phyloP scores from a whole-genome alignment of 1,140 invertebrate genomes.

The Ephestia elutella region DNA sequence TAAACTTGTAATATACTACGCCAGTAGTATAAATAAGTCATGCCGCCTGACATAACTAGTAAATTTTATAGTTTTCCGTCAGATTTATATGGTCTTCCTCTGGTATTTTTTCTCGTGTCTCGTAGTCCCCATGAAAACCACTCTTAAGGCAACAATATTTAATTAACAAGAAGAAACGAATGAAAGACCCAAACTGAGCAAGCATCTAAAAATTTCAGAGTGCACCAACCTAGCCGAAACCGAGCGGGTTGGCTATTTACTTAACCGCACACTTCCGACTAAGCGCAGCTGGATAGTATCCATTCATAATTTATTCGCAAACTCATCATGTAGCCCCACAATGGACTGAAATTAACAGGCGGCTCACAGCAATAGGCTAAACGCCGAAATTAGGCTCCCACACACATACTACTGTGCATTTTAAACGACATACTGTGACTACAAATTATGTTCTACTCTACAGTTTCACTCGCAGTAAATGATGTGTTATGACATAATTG shows the following conservation, averaged over 20 bases:
- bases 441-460: background rate
- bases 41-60: too few relatives aligned
- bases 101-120: too few relatives aligned
- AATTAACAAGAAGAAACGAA: too few relatives aligned
- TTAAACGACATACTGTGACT: background rate
- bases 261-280: conserved; percentile 3
- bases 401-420: background rate
- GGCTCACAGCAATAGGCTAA: background rate
- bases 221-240: background rate
- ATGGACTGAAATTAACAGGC: conserved; percentile 3
- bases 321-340: conserved; percentile 1
- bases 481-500: too few relatives aligned
- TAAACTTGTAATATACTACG: too few relatives aligned
- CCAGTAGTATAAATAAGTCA: too few relatives aligned
- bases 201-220: background rate
- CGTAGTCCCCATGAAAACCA: too few relatives aligned
- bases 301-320: conserved; percentile 4
- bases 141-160: too few relatives aligned
- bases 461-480: too few relatives aligned
- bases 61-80: too few relatives aligned
- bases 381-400: background rate
- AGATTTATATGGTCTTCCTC: too few relatives aligned
- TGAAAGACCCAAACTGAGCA: too few relatives aligned
- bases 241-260: background rate
- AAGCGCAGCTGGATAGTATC: background rate